Conservation (phyloP, 2,113 vertebrate genomes). For the Neodon shergylaensis region DNA sequence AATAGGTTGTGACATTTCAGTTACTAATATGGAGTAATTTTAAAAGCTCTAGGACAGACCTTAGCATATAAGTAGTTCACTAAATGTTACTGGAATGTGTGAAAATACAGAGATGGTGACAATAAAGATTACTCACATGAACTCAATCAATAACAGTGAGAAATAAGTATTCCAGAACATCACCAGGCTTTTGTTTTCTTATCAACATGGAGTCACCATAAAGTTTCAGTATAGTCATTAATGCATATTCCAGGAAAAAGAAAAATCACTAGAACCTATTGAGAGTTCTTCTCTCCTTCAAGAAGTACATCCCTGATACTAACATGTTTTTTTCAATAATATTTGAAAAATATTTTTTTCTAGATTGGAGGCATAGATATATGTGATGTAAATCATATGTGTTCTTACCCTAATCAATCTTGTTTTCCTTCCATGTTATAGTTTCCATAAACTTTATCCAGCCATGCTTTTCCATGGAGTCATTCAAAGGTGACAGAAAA, state of each 20-base stretch:
- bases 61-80: neutral
- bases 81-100: neutral
- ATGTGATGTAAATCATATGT: neutral
- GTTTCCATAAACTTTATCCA: constrained; percentile 3
- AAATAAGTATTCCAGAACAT: neutral
- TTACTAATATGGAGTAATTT: neutral
- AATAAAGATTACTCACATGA: neutral
- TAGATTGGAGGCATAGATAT: neutral
- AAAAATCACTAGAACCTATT: neutral
- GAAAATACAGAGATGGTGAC: neutral
- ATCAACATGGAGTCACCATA: neutral
- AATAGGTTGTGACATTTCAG: neutral
- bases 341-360: neutral
- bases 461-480: neutral
- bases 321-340: neutral
- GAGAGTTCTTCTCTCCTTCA: neutral
- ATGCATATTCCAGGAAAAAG: neutral
- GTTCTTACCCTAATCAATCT: neutral
- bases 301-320: neutral
- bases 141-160: neutral
- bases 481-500: constrained; percentile 16
- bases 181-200: neutral
- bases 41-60: neutral
- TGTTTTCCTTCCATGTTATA: neutral
- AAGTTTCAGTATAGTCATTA: neutral